Evolutionary conservation across 2,797 vertebrate species (phyloP), one percentile per base, ranked within the genome.

Genomic region (Scolopax rusticola): DNA sequence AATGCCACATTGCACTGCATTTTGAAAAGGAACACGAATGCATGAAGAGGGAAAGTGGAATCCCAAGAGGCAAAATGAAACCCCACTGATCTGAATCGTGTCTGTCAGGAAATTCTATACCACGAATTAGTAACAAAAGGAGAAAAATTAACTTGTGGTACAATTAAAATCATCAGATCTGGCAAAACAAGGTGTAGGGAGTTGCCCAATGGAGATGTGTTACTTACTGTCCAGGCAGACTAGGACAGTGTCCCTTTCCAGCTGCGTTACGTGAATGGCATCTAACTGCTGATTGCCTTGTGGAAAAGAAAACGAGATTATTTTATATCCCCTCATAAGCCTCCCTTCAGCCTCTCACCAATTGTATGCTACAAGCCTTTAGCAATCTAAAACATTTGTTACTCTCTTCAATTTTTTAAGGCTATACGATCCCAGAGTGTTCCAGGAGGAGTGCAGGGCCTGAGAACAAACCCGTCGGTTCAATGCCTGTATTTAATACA

Each of bases 221-320:
- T 87, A 99, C 99, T 99, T 98, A 99, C 99, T 98, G 98, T 99
- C 99, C 97, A 99, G 98, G 98, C 99, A 99, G 97, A 99, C 99
- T 79, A 99, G 97, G 91, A 99, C 99, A 0, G 99, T 99, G 98
- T 99, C 99, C 95, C 99, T 98, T 96, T 99, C 99, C 98, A 99
- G 97, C 97, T 99, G 99, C 12, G 99, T 99, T 54, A 99, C 99
- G 0, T 99, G 99, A 93, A 99, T 99, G 25, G 99, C 99, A 87
- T 99, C 99, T 79, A 99, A 97, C 95, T 99, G 99, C 86, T 99
- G 98, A 94, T 95, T 98, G 95, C 97, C 97, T 98, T 69, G n/a
- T 8, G 73, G 11, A 45, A 65, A 79, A 63, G 41, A 60, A 81
- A 36, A 25, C 16, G 28, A 51, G 38, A 80, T 64, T 45, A 38